Evolutionary conservation across 64 coral and sea anemone genomes (phyloP), one percentile per base, ranked within the genome.

Genomic region (Pocillopora verrucosa): DNA sequence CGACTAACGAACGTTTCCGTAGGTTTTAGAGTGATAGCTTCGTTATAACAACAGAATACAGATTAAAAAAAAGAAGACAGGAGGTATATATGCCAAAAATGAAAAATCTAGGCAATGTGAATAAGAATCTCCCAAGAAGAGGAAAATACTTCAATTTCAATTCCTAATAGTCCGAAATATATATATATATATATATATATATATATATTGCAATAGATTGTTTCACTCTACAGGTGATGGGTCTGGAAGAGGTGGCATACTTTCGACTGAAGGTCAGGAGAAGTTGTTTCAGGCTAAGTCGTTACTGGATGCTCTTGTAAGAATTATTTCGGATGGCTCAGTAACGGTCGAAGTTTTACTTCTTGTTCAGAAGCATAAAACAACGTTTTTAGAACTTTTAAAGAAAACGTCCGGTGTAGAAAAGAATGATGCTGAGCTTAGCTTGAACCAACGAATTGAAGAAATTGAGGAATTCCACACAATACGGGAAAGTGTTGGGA

Each of bases 321-420:
- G 51, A 37, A 58, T 6, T 19, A 73, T 91, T 15, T 91, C 80
- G 0, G 58, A 76, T 56, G 80, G 57, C 4, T 76, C 79, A 25
- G 35, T 91, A 10, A 85, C 69, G 2, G 72, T 91, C 13, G 26
- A 56, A 22, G 65, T 34, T 6, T 41, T 91, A 30, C 0, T 17
- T 14, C 60, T 85, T 63, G 41, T 91, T 13, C 9, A 51, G 72
- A 63, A 64, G 9, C 56, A 68, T 41, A 59, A 76, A 22, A 20
- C 56, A 34, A 91, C n/a, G 61, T 91, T 82, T 38, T 41, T 60
- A 22, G 72, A 91, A 65, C 89, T 91, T 57, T 13, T 90, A 1
- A 58, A 74, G 0, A 72, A 36, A 26, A 19, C 58, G 2, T 45
- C 70, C 11, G 11, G 78, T 36, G 20, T 17, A 13, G 51, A 76